These are phyloP conservation scores for Furcifer pardalis DNA, from an alignment of 2,797 vertebrate genomes.

Conservation along the genomic window DNA sequence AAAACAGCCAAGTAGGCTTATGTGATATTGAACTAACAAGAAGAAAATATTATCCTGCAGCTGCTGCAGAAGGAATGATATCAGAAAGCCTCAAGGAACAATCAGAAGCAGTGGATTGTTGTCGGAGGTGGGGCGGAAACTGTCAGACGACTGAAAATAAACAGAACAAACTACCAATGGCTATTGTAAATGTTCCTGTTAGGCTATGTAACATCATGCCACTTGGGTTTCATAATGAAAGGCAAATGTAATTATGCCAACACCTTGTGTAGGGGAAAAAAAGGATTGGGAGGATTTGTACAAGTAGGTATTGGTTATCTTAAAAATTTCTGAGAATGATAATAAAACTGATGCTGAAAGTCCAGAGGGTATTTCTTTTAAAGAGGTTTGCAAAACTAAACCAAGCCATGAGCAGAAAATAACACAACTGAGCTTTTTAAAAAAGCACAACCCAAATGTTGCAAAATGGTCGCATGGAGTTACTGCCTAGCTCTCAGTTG, in stretches of 20 bases:
- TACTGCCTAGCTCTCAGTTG: not conserved
- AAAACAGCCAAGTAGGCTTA: not conserved
- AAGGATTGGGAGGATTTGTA: constrained; percentile 21
- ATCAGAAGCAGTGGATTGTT: not conserved
- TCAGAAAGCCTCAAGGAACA: not conserved
- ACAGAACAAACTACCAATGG: too few relatives aligned
- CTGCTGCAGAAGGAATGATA: not conserved
- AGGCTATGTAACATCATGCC: constrained; percentile 32
- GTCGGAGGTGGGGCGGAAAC: constrained; percentile 20
- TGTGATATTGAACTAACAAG: not conserved
- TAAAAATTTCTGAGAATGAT: too few relatives aligned
- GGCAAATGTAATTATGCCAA: constrained; percentile 44
- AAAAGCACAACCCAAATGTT: not conserved
- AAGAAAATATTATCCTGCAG: not conserved
- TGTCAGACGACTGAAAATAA: not conserved
- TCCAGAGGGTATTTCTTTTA: constrained; percentile 19
- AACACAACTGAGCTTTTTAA: constrained; percentile 30
- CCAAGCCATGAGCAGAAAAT: constrained; percentile 7
- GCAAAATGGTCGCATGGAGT: not conserved
- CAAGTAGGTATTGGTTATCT: constrained; percentile 30
- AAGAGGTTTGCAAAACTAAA: constrained; percentile 25
- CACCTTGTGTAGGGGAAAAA: not conserved
- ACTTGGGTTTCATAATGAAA: constrained; percentile 35
- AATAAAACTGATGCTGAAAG: constrained; percentile 19
- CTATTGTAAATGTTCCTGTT: too few relatives aligned